Evolutionary conservation across 2,888 invertebrate genomes (phyloP), one percentile per base, ranked within the genome.

Genomic region (Megaustenia siamemsis): DNA sequence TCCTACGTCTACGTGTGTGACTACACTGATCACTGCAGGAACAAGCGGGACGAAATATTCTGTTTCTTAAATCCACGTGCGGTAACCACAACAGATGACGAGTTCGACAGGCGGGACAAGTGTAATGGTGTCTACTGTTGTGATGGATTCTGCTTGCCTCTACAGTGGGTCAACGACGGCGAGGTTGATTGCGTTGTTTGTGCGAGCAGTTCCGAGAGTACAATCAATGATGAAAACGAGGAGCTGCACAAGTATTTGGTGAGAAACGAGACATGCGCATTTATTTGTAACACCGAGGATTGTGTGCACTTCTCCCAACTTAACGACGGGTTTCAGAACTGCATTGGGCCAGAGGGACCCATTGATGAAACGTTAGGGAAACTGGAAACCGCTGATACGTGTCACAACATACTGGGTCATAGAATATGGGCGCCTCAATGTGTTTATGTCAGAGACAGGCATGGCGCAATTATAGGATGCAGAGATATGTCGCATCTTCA

Each of bases 361-460:
- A 6, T 80, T 6, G 68, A 80, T 32, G 68, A 80, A 43, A 43
- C 32, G 1, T 2, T 43, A 56, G 68, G 80, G 28, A 45, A 38
- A 35, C 45, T 80, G 32, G 80, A 80, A n/a, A 18, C 28, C 3
- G 60, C 2, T n/a, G 28, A 49, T 0, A 1, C 21, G 6, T 75
- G 45, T 45, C 12, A 24, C 28, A 32, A 21, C n/a, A 32, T 4
- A 24, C 6, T 43, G 21, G 75, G 24, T 24, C 8, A 35, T 8
- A 21, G 4, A 3, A 40, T 43, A 12, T 73, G 73, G 43, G 56
- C 53, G 6, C 71, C 56, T 24, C 35, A 56, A 43, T 73, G 82
- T 73, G 82, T 71, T 12, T 73, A 56, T 60, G n/a, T 73, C 0
- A 71, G 53, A 35, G 82, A 73, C 24, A 45, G 53, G 10, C 21